phyloP scores from a whole-genome alignment of 1,140 invertebrate species.

The Cotesia vestalis region DNA sequence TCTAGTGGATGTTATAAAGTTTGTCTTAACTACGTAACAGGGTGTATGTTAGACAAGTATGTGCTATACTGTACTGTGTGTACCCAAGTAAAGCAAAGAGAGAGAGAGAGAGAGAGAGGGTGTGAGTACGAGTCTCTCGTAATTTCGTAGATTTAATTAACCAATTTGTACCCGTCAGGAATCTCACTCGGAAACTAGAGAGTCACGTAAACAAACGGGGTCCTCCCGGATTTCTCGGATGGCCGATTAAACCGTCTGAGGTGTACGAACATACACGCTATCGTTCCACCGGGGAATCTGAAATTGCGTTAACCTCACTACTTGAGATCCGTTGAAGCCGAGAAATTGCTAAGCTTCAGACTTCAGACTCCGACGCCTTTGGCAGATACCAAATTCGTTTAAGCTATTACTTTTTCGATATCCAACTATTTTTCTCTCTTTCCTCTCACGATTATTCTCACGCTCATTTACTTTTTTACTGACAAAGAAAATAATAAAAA shows the following conservation, averaged over 20 bases:
- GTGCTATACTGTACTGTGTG: background rate
- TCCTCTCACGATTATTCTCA: too few species aligned
- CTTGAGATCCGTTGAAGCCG: slow-evolving; percentile 36
- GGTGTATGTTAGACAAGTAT: too few species aligned
- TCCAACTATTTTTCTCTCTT: too few species aligned
- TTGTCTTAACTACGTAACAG: too few species aligned
- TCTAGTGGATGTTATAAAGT: too few species aligned
- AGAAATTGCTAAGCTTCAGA: slow-evolving; percentile 34
- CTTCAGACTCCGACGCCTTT: slow-evolving; percentile 3
- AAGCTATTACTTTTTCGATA: too few species aligned
- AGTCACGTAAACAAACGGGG: slow-evolving; percentile 59
- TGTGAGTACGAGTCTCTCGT: slow-evolving; percentile 41
- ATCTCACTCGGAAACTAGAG: slow-evolving; percentile 43
- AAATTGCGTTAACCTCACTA: slow-evolving; percentile 39
- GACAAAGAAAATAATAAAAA: too few species aligned
- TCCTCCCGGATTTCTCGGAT: slow-evolving; percentile 51
- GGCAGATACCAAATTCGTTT: too few species aligned
- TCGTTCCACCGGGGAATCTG: slow-evolving; percentile 33
- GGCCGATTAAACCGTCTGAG: slow-evolving; percentile 35
- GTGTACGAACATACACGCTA: slow-evolving; percentile 31
- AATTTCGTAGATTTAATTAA: slow-evolving; percentile 64
- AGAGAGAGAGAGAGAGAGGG: slow-evolving; percentile 45
- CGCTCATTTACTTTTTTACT: too few species aligned
- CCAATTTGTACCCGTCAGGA: slow-evolving; percentile 59
- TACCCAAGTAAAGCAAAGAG: slow-evolving; percentile 43